Evolutionary conservation across 2,113 vertebrate species (phyloP).

Genomic region (Lipophrys pholis): DNA sequence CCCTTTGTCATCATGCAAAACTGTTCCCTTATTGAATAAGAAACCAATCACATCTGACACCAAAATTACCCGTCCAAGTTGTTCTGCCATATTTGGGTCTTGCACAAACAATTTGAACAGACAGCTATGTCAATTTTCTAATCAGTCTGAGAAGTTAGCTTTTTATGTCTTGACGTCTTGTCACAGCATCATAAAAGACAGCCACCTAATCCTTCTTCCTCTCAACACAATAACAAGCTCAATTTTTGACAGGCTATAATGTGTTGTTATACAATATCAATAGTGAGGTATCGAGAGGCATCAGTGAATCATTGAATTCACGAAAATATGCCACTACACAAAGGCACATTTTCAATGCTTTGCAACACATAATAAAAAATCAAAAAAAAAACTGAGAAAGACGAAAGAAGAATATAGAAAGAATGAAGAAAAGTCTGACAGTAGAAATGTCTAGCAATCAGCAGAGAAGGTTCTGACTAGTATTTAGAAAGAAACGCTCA

Average conservation of each 20-base stretch:
- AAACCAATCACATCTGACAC: conserved; percentile 71
- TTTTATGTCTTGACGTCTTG: conserved; percentile 64
- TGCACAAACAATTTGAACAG: conserved; percentile 56
- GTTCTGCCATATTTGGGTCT: conserved; percentile 51
- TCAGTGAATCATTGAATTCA: conserved; percentile 32
- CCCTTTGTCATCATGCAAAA: conserved; percentile 59
- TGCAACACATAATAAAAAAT: conserved; percentile 1
- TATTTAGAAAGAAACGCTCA: conserved; percentile 6
- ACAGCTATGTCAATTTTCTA: conserved; percentile 66
- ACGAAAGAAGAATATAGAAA: not conserved
- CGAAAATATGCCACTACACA: conserved; percentile 18
- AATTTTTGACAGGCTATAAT: conserved; percentile 63
- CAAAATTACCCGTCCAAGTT: conserved; percentile 62
- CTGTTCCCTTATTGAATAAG: conserved; percentile 62
- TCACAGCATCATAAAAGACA: conserved; percentile 53
- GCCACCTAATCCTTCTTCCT: conserved; percentile 41
- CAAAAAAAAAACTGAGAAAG: conserved; percentile 9
- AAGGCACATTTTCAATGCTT: conserved; percentile 23
- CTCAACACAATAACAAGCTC: conserved; percentile 34
- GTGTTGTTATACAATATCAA: conserved; percentile 54
- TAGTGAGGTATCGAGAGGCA: conserved; percentile 34
- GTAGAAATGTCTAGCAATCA: not conserved
- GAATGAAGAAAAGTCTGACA: conserved; percentile 1
- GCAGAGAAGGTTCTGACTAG: not conserved
- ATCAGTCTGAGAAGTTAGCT: conserved; percentile 56